These are phyloP conservation scores for Strix aluco DNA, from an alignment of 2,113 vertebrate species.

Conservation along the genomic window DNA sequence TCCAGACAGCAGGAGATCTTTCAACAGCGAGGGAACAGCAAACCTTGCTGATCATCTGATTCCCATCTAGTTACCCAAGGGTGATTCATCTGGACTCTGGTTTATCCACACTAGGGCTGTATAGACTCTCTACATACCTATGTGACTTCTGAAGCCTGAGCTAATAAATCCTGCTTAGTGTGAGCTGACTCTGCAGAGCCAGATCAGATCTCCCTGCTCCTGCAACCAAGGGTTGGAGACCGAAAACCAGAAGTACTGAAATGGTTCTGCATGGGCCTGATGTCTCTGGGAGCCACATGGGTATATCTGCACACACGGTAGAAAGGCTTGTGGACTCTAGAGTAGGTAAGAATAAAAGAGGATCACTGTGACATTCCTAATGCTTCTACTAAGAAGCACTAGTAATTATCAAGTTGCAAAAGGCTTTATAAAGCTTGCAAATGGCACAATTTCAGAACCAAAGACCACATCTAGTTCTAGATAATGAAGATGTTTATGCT, in stretches of 20 bases:
- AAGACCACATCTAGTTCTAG: not conserved
- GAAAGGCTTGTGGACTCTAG: not conserved
- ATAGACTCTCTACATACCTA: not conserved
- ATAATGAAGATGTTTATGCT: not conserved
- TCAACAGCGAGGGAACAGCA: not conserved
- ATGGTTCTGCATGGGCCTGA: no score
- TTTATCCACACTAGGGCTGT: not conserved
- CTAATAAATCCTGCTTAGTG: not conserved
- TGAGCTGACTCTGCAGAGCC: not conserved
- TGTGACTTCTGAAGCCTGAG: not conserved
- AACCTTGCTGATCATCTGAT: not conserved
- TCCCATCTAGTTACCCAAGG: not conserved
- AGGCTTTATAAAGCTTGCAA: not conserved
- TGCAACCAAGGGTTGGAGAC: not conserved
- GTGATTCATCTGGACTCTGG: not conserved
- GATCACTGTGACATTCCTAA: not conserved
- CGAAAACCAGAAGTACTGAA: not conserved
- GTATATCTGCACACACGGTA: not conserved
- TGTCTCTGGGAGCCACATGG: not conserved
- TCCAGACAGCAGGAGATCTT: not conserved
- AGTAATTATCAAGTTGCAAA: not conserved
- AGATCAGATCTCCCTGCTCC: not conserved
- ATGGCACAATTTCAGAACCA: not conserved
- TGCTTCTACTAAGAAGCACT: not conserved
- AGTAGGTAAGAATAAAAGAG: not conserved